A percentile compares a stretch with the other conserved stretches of the same genome.
Conservation (phyloP, 2,113 vertebrate genomes). For the Oriolus oriolus region DNA sequence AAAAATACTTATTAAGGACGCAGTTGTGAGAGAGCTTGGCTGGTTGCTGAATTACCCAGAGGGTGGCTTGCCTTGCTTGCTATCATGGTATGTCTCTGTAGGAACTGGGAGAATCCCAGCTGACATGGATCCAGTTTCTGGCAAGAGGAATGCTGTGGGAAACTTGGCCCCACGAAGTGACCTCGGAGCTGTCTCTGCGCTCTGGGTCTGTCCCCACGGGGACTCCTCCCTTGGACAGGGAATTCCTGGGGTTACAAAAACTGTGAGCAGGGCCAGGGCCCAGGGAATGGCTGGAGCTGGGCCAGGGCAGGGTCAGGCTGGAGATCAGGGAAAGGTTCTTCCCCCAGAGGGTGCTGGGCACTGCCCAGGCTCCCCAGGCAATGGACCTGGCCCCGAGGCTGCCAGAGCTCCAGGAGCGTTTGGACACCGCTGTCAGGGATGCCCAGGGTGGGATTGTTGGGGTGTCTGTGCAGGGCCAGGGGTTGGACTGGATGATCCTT, state of each 20-base stretch:
- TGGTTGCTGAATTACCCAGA: background rate
- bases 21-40: background rate
- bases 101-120: background rate
- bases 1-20: background rate
- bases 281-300: background rate
- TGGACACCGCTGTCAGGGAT: rapidly evolving
- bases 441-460: background rate
- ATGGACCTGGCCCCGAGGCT: background rate
- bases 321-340: background rate
- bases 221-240: background rate
- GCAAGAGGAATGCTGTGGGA: background rate
- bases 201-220: background rate
- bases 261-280: background rate
- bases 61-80: background rate
- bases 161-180: background rate
- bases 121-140: background rate
- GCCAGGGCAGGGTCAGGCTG: background rate
- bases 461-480: background rate
- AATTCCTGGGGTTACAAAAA: background rate
- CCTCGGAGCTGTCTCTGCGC: background rate
- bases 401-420: background rate
- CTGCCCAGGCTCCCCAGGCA: background rate
- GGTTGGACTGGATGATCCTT: rapidly evolving
- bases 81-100: rapidly evolving
- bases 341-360: background rate